Evolutionary conservation across 2,113 vertebrate species (phyloP), one percentile per base, ranked within the genome.

Genomic region (Daubentonia madagascariensis): DNA sequence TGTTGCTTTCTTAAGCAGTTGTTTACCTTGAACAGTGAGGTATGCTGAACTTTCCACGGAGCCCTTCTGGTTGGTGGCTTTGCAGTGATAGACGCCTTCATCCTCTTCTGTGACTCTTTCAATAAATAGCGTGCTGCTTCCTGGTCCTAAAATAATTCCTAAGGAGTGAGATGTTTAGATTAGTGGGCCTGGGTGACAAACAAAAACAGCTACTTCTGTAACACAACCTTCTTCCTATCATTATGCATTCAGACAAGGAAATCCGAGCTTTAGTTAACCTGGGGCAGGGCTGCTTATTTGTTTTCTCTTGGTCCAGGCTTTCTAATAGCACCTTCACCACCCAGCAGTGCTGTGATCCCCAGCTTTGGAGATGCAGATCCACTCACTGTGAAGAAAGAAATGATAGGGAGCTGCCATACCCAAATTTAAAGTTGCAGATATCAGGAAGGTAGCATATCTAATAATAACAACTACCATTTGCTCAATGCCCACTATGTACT

Each of bases 71-170:
- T 99, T 99, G 98, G 99, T 99, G 84, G 99, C 99, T 98, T 98
- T 98, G 95, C 99, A 99, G 16, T 98, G 99, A 94, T 99, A 99
- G 92, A 99, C 97, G 52, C 99, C 99, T 98, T 99, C 99, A 85
- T 99, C 99, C 93, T 99, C 99, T 89, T 98, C 98, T 90, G 99
- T 99, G 89, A 99, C 99, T 97, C 99, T 99, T 97, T 99, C 99
- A 96, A 99, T 99, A 98, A 99, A 98, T 96, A 99, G 99, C 8
- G 98, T 99, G 92, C 99, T 99, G 93, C 99, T 99, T 98, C 99
- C 99, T 0, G 99, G 98, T 68, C 99, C 99, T 96, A 99, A 98
- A 97, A 99, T 99, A 93, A 99, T 99, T 97, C 99, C 99, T 99
- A 97, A 61, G 91, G 96, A 98, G 97, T 16, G 92, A 98, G 94